These are phyloP conservation scores for Patiria miniata DNA, from an alignment of 35 echinoderm and acorn worm species.

Conservation along the genomic window DNA sequence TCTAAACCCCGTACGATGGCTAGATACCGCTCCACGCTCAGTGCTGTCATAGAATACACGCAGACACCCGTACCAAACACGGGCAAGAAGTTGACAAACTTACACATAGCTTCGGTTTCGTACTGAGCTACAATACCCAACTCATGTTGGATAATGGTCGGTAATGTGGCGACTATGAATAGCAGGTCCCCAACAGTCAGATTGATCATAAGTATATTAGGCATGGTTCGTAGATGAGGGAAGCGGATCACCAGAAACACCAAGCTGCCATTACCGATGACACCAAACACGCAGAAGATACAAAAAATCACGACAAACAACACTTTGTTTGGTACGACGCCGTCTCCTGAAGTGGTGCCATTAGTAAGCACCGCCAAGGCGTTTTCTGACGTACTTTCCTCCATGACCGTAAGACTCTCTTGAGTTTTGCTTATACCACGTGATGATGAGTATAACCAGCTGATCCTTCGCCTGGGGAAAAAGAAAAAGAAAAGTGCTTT, in stretches of 20 bases:
- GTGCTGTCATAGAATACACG: neutral
- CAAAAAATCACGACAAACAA: neutral
- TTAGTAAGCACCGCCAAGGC: too few relatives aligned
- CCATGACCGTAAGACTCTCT: too few relatives aligned
- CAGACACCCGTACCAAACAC: neutral
- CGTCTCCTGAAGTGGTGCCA: neutral
- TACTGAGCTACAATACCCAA: neutral
- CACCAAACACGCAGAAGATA: neutral
- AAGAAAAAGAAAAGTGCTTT: too few relatives aligned
- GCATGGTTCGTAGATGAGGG: slow-evolving; percentile 13
- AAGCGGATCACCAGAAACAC: neutral
- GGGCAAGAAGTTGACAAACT: slow-evolving; percentile 11
- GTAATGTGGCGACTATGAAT: neutral
- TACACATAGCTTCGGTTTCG: neutral
- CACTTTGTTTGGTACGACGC: neutral
- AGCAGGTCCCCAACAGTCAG: slow-evolving; percentile 6
- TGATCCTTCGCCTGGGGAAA: too few relatives aligned
- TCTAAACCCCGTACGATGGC: neutral
- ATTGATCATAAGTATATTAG: slow-evolving; percentile 15
- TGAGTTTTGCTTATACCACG: too few relatives aligned
- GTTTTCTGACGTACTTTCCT: too few relatives aligned
- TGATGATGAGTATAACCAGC: too few relatives aligned
- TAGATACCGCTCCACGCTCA: slow-evolving; percentile 1
- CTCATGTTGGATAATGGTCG: neutral
- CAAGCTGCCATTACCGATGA: neutral